Percentiles rank a stretch among this genome's conserved stretches.
These are phyloP conservation scores for Mesoligia furuncula DNA, from an alignment of 2,888 invertebrate species.

Conservation along the genomic window DNA sequence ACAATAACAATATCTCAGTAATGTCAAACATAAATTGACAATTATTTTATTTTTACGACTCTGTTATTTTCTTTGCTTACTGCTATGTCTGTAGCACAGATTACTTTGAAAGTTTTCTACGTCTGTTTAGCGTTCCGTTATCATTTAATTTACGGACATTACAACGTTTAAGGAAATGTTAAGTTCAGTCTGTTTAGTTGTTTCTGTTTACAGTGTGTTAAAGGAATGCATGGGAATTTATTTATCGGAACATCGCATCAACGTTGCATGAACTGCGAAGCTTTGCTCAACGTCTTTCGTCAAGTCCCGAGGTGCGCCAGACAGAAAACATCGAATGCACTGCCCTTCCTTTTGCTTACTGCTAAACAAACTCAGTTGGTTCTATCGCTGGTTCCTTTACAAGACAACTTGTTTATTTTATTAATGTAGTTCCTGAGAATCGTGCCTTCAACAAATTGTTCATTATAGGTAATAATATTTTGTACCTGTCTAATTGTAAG, in stretches of 20 bases:
- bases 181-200: conserved; percentile 24
- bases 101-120: not conserved
- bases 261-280: conserved; percentile 30
- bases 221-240: conserved; percentile 56
- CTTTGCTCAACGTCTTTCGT: conserved; percentile 65
- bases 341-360: conserved; percentile 55
- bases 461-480: conserved; percentile 8
- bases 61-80: conserved; percentile 2
- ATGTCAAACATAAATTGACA: conserved; percentile 31
- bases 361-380: conserved; percentile 48
- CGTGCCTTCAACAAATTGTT: conserved; percentile 2
- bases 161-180: conserved; percentile 13
- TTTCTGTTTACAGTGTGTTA: conserved; percentile 32
- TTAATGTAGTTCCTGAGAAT: conserved; percentile 65
- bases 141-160: not conserved
- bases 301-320: conserved; percentile 65
- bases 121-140: not conserved
- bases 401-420: conserved; percentile 70
- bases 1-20: conserved; percentile 50
- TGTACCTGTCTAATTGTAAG: conserved; percentile 10
- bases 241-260: conserved; percentile 37
- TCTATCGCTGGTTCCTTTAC: conserved; percentile 37
- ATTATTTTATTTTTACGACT: conserved; percentile 26
- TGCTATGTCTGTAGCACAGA: conserved; percentile 5
- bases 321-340: conserved; percentile 66